Evolutionary conservation across 2,888 invertebrate species (phyloP), one percentile per base, ranked within the genome.

Genomic region (Tanytarsus gracilentus): DNA sequence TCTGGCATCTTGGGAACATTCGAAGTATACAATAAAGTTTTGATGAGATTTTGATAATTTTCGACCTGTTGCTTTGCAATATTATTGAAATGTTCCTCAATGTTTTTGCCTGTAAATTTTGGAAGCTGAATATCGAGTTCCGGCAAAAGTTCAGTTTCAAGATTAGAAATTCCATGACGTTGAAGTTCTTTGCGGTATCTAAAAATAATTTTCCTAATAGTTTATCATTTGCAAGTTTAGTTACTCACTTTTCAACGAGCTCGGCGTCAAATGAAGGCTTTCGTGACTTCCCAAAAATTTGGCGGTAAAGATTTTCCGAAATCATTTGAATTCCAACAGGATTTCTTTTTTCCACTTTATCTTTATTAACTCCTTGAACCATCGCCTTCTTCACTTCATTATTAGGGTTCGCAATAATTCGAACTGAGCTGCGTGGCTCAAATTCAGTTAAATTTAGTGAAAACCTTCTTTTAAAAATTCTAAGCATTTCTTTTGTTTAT

Each of bases 301-400:
- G 90, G 4, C 82, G 70, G 67, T 86, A 86, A 33, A 95, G 76
- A 61, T 80, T 78, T 65, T 78, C 77, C 0, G 93, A 85, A 55
- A 96, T 76, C 92, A 96, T 92, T 76, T 95, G 94, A 69, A 96
- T 88, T 67, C 88, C 86, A 9, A 93, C 79, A 63, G 83, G 79
- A 71, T 93, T 94, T 7, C 14, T 29, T 9, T 29, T 49, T n/a
- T 49, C 49, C 2, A 26, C 14, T n/a, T 49, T 27, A 6, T 25
- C 27, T 18, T 26, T 40, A 26, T 8, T 33, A 30, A 4, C n/a
- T 14, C 33, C 18, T 5, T 16, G 16, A 16, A 3, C 27, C 27
- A 40, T 40, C 26, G 3, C 5, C 21, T 55, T 40, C 26, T 33
- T 18, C 1, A 29, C 5, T n/a, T 29, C n/a, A 7, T 26, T 50